These are phyloP conservation scores for Brachionus asplanchnoidis DNA, from an alignment of 1,140 invertebrate species.

Conservation along the genomic window DNA sequence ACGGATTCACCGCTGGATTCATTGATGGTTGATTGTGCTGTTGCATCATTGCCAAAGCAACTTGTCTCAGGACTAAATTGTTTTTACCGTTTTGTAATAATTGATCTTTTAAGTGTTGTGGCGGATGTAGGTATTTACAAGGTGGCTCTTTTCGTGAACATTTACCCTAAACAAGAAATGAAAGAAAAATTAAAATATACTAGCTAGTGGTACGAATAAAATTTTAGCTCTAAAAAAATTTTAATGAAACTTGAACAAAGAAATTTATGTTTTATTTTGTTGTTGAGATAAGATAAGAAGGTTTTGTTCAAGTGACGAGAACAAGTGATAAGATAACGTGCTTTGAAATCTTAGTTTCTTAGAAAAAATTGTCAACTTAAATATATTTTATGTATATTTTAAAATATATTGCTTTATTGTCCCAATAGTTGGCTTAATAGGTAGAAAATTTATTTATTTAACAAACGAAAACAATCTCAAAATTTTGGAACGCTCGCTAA, in stretches of 20 bases:
- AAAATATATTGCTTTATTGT: not conserved
- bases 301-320: not conserved
- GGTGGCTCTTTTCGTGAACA: conserved; percentile 99
- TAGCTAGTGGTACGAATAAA: conserved; percentile 47
- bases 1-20: not conserved
- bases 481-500: not conserved
- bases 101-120: conserved; percentile 98
- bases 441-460: not conserved
- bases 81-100: conserved; percentile 98
- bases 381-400: not conserved
- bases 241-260: conserved; percentile 19
- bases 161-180: conserved; percentile 72
- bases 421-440: not conserved
- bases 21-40: conserved; percentile 25
- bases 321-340: conserved; percentile 10
- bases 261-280: conserved; percentile 9
- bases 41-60: conserved; percentile 41
- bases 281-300: not conserved
- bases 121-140: conserved; percentile 99
- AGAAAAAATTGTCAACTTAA: conserved; percentile 1
- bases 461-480: not conserved
- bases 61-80: conserved; percentile 75
- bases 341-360: conserved; percentile 3
- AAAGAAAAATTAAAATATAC: not conserved
- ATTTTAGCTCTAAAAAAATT: conserved; percentile 43